Evolutionary conservation across 2,888 invertebrate genomes (phyloP).

Genomic region (Parascotia fuliginaria): DNA sequence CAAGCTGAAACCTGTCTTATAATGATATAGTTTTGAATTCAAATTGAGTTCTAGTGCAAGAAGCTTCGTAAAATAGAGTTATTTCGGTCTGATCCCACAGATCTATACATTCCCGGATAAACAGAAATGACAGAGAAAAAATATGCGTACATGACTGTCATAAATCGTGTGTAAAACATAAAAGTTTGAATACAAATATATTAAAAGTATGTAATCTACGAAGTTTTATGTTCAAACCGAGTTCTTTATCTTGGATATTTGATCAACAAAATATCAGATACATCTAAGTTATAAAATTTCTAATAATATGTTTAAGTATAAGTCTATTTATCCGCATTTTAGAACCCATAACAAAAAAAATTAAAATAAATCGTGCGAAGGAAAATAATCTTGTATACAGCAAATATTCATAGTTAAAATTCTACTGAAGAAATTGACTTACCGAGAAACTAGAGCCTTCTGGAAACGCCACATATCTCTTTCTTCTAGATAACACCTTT

Average conservation of each 20-base stretch:
- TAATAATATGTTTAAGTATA: constrained; percentile 10
- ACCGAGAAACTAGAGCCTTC: constrained; percentile 90
- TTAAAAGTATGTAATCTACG: constrained; percentile 34
- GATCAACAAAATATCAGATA: too few relatives aligned
- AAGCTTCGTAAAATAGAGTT: neutral
- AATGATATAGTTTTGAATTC: neutral
- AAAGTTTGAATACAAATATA: constrained; percentile 39
- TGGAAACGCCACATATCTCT: constrained; percentile 89
- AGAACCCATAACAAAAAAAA: too few relatives aligned
- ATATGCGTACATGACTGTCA: constrained; percentile 18
- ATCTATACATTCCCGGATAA: constrained; percentile 7
- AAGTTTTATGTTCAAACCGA: constrained; percentile 29
- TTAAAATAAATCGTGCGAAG: too few relatives aligned
- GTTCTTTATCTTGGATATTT: constrained; percentile 25
- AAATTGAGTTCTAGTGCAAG: neutral
- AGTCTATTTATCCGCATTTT: too few relatives aligned
- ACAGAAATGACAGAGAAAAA: constrained; percentile 25
- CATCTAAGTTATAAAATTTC: constrained; percentile 6
- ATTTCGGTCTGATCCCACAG: too few relatives aligned
- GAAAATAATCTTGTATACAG: too few relatives aligned
- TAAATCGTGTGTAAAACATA: constrained; percentile 39
- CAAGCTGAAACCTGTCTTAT: neutral
- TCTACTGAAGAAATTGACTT: too few relatives aligned
- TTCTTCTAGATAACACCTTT: constrained; percentile 80
- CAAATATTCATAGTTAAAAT: too few relatives aligned